These are phyloP conservation scores for Drosophila helvetica DNA, from an alignment of 2,888 invertebrate genomes.

Conservation along the genomic window DNA sequence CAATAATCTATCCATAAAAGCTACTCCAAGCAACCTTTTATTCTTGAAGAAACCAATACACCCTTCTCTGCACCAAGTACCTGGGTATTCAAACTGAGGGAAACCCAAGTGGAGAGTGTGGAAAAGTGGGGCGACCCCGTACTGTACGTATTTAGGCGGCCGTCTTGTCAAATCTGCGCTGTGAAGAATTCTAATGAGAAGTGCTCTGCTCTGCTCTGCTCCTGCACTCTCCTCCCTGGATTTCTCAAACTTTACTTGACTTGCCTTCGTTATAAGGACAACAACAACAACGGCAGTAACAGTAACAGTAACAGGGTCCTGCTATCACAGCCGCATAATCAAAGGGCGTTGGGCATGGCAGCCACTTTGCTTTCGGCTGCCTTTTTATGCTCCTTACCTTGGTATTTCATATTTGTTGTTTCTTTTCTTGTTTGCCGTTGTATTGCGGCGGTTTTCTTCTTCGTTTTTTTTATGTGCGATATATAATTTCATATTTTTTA, in stretches of 20 bases:
- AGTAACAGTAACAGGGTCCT: conserved; percentile 42
- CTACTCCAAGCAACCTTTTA: background rate
- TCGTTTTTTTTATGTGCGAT: conserved; percentile 49
- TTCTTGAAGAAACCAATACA: too few relatives aligned
- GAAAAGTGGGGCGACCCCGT: conserved; percentile 26
- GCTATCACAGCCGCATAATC: conserved; percentile 74
- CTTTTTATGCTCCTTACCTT: conserved; percentile 44
- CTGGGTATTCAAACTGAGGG: conserved; percentile 8
- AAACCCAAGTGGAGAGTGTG: conserved; percentile 30
- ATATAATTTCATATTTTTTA: conserved; percentile 79
- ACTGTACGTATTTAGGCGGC: conserved; percentile 65
- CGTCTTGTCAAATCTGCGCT: conserved; percentile 71
- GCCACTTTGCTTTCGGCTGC: conserved; percentile 43
- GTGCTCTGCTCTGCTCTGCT: conserved; percentile 55
- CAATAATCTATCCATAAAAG: background rate
- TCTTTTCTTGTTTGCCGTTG: conserved; percentile 23
- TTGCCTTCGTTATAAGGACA: conserved; percentile 50
- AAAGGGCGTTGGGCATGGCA: conserved; percentile 58
- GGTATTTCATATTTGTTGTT: conserved; percentile 28
- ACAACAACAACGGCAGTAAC: conserved; percentile 19
- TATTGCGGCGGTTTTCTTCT: conserved; percentile 21
- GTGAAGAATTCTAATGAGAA: conserved; percentile 77
- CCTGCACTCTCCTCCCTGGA: background rate
- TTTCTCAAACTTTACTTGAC: conserved; percentile 42
- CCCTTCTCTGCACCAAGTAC: background rate